Percentiles rank a stretch among this genome's conserved stretches.
These are phyloP conservation scores for Hemitrygon akajei DNA, from an alignment of 2,797 vertebrate genomes.

Conservation along the genomic window DNA sequence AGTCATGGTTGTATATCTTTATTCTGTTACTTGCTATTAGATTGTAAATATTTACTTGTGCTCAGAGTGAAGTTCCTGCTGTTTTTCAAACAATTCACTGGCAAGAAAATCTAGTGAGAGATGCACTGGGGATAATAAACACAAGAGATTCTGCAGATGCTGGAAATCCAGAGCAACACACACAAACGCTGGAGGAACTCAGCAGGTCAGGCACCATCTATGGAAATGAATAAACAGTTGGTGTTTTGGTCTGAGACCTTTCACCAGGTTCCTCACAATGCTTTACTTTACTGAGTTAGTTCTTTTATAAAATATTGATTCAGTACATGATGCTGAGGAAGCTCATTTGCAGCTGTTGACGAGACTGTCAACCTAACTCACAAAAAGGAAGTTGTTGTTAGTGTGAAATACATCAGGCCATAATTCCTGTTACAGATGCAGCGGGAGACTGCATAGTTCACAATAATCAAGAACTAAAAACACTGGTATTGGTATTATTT, in stretches of 20 bases:
- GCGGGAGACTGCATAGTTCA: not conserved
- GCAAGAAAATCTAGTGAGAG: not conserved
- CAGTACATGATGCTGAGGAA: not conserved
- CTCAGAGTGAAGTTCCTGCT: not conserved
- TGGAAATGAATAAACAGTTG: too few species aligned
- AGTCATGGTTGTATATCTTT: not conserved
- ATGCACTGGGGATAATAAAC: not conserved
- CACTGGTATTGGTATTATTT: too few species aligned
- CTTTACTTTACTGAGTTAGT: not conserved
- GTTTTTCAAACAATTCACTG: not conserved
- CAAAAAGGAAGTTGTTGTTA: too few species aligned
- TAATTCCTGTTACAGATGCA: not conserved
- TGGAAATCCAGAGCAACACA: too few species aligned
- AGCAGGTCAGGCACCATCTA: too few species aligned
- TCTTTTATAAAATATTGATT: not conserved
- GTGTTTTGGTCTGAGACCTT: too few species aligned
- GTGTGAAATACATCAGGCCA: not conserved
- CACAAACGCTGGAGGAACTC: too few species aligned
- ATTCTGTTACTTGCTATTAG: not conserved
- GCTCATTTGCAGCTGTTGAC: not conserved
- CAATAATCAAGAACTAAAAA: not conserved
- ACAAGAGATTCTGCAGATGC: too few species aligned
- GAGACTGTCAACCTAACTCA: not conserved
- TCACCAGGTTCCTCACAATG: not conserved
- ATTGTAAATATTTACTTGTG: constrained; percentile 4